A percentile compares a stretch with the other conserved stretches of the same genome.
Conservation (phyloP, 2,113 vertebrate species). For the Myiozetetes cayanensis region DNA sequence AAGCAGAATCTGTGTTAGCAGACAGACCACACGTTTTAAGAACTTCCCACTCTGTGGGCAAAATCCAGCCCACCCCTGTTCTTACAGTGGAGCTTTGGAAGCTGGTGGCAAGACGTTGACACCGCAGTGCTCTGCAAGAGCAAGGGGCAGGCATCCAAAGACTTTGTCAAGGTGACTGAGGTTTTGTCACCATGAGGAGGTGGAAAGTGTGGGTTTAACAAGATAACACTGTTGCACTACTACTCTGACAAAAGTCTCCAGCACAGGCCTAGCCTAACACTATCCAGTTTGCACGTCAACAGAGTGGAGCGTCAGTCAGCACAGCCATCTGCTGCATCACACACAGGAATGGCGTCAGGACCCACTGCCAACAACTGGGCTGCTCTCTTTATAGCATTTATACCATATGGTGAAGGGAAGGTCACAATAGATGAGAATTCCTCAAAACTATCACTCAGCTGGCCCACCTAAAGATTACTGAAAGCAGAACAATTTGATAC, state of each 20-base stretch:
- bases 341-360: neutral
- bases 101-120: neutral
- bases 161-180: neutral
- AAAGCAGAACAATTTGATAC: neutral
- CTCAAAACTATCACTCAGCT: neutral
- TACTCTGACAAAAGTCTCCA: neutral
- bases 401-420: neutral
- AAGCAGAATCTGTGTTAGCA: neutral
- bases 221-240: neutral
- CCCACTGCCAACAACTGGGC: neutral
- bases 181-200: neutral
- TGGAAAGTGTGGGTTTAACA: neutral
- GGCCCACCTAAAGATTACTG: neutral
- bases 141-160: neutral
- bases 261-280: neutral
- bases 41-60: neutral
- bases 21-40: fast-evolving
- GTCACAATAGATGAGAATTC: neutral
- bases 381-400: neutral
- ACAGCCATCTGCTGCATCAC: neutral
- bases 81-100: neutral
- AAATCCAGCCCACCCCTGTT: fast-evolving
- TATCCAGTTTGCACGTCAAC: fast-evolving
- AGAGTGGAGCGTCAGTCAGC: neutral
- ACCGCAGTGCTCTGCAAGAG: neutral